Evolutionary conservation across 2,797 vertebrate genomes (phyloP).

Genomic region (Simalia tracyae): DNA sequence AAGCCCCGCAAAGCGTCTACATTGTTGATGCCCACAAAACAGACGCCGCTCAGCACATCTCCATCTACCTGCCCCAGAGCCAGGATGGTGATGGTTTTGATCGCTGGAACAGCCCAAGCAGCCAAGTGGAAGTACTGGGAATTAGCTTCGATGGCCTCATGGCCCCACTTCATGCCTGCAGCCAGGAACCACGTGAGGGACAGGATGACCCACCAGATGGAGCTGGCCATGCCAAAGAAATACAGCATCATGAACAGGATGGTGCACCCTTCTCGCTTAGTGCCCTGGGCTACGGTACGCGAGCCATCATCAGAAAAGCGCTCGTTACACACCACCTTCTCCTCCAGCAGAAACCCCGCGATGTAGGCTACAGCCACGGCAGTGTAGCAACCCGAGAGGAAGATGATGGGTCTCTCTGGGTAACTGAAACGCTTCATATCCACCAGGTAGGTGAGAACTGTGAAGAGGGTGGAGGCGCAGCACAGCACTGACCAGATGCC

Average conservation of each 20-base stretch:
- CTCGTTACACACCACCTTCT: constrained; percentile 91
- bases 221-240: constrained; percentile 98
- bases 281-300: constrained; percentile 92
- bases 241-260: constrained; percentile 99
- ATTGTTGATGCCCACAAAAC: constrained; percentile 92
- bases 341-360: constrained; percentile 89
- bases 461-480: constrained; percentile 93
- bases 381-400: constrained; percentile 94
- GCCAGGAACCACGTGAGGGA: constrained; percentile 96
- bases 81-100: constrained; percentile 94
- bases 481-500: constrained; percentile 94
- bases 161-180: constrained; percentile 96
- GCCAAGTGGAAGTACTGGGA: constrained; percentile 96
- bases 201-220: constrained; percentile 98
- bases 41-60: constrained; percentile 90
- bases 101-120: constrained; percentile 92
- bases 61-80: constrained; percentile 94
- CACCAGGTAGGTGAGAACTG: constrained; percentile 93
- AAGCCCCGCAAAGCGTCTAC: constrained; percentile 92
- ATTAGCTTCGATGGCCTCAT: constrained; percentile 96
- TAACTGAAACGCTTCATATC: constrained; percentile 98
- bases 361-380: constrained; percentile 94
- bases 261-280: constrained; percentile 95
- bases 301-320: constrained; percentile 86
- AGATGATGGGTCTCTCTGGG: constrained; percentile 93